Evolutionary conservation across 2,888 invertebrate genomes (phyloP).

Genomic region (Epiblema foenella): DNA sequence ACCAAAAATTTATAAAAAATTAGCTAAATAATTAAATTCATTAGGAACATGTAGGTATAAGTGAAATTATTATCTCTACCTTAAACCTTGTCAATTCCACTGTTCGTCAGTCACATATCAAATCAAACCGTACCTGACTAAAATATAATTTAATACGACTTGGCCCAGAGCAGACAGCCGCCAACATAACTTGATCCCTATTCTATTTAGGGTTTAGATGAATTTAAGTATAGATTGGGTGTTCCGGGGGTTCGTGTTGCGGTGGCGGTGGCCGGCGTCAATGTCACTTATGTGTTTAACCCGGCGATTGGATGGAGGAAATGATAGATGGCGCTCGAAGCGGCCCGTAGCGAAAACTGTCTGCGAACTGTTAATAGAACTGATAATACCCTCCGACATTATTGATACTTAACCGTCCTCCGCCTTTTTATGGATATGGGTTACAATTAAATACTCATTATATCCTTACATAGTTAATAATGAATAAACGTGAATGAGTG

Average conservation of each 20-base stretch:
- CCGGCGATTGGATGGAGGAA: conserved; percentile 84
- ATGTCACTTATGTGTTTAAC: conserved; percentile 85
- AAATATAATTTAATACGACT: conserved; percentile 70
- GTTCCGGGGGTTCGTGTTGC: conserved; percentile 58
- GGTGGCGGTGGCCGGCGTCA: conserved; percentile 74
- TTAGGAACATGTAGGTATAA: not conserved
- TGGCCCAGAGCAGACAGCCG: conserved; percentile 59
- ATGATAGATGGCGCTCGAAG: conserved; percentile 79
- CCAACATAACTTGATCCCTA: conserved; percentile 62
- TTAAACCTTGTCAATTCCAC: conserved; percentile 27
- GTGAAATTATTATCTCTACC: not conserved
- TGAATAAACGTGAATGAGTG: too few species aligned
- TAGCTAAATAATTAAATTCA: not conserved
- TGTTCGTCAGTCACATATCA: conserved; percentile 68
- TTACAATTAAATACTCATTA: not conserved
- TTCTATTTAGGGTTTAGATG: conserved; percentile 49
- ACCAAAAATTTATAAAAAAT: too few species aligned
- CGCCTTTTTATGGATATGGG: not conserved
- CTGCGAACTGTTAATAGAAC: conserved; percentile 62
- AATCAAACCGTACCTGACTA: conserved; percentile 76
- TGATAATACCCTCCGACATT: conserved; percentile 49
- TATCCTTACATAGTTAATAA: too few species aligned
- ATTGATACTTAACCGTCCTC: too few species aligned
- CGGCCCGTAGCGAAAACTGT: conserved; percentile 65
- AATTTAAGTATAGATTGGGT: conserved; percentile 33